phyloP scores from a whole-genome alignment of 2,797 vertebrate species.

The Pachyuromys duprasi region DNA sequence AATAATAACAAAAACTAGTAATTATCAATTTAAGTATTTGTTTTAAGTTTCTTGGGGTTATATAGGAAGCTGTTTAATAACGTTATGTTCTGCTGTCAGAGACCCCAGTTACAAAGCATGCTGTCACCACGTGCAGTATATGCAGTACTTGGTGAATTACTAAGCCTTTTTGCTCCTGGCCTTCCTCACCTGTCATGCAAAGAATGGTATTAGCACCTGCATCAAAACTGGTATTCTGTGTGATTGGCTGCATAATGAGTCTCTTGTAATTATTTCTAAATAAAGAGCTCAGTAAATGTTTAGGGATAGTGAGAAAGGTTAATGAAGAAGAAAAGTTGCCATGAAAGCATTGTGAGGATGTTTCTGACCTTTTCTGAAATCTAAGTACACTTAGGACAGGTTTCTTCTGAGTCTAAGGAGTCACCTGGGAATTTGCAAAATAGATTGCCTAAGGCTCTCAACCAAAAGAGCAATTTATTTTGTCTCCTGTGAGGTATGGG shows the following conservation, averaged over 20 bases:
- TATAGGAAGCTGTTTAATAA: background rate
- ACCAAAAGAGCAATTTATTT: background rate
- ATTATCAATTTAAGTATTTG: background rate
- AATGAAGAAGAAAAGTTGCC: conserved; percentile 62
- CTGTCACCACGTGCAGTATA: background rate
- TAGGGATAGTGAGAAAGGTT: conserved; percentile 54
- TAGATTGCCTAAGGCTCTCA: background rate
- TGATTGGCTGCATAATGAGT: background rate
- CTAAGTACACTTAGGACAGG: background rate
- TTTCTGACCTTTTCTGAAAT: conserved; percentile 9
- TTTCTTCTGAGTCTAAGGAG: conserved; percentile 19
- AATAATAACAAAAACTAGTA: background rate
- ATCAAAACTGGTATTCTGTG: background rate
- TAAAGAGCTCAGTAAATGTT: conserved; percentile 32
- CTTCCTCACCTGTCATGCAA: background rate
- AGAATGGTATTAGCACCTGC: background rate
- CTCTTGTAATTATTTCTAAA: conserved; percentile 39
- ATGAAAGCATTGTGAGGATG: background rate
- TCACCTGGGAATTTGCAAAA: conserved; percentile 38
- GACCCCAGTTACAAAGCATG: background rate
- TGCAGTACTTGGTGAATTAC: background rate
- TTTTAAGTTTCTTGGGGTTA: background rate
- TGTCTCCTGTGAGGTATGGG: background rate
- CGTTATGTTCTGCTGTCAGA: background rate
- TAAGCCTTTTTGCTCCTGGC: background rate